Evolutionary conservation across 1,140 invertebrate species (phyloP).

Genomic region (Danaus melanippus): DNA sequence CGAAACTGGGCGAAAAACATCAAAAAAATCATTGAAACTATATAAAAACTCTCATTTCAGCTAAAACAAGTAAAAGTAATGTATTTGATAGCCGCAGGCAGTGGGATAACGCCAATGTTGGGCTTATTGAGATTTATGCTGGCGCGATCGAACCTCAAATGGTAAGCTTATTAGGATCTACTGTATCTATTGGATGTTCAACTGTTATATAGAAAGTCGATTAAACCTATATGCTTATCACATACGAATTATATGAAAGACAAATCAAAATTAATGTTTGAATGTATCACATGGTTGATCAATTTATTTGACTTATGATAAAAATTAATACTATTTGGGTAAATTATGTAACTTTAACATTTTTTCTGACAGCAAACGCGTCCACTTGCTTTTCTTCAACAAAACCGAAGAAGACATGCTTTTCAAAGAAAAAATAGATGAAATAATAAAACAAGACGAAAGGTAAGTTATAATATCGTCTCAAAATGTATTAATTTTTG

Average conservation of each 20-base stretch:
- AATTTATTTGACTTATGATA: no score
- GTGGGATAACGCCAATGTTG: conserved; percentile 90
- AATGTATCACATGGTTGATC: no score
- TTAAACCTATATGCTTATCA: no score
- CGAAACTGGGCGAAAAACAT: no score
- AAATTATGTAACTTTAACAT: conserved; percentile 7
- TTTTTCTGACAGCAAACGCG: conserved; percentile 75
- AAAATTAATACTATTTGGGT: not conserved
- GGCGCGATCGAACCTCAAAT: conserved; percentile 74
- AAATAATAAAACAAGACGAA: conserved; percentile 69
- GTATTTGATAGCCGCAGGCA: conserved; percentile 87
- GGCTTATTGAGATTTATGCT: conserved; percentile 78
- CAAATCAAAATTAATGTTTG: no score
- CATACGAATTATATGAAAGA: no score
- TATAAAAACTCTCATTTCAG: conserved; percentile 31
- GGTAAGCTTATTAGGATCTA: conserved; percentile 53
- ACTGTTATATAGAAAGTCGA: no score
- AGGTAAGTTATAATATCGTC: conserved; percentile 58
- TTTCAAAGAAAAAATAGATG: conserved; percentile 77
- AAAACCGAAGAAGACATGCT: conserved; percentile 85
- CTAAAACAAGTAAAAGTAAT: conserved; percentile 75
- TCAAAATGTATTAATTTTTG: conserved; percentile 4
- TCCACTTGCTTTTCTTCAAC: conserved; percentile 88
- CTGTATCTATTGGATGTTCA: not conserved
- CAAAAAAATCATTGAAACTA: no score